Evolutionary conservation across 2,113 vertebrate genomes (phyloP).

Genomic region (Grammomys surdaster): DNA sequence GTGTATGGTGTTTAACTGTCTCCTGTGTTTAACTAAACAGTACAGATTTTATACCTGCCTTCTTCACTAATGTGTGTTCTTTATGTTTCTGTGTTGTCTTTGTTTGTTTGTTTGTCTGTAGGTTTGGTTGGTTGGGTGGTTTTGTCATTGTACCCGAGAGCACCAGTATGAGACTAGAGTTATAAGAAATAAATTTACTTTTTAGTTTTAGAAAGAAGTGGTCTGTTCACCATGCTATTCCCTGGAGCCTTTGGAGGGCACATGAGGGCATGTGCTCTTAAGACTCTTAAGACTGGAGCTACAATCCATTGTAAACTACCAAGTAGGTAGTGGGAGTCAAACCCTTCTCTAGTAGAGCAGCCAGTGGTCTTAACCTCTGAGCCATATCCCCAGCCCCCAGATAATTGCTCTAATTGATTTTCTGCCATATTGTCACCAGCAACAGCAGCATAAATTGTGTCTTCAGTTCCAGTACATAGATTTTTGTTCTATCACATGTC

Average conservation of each 20-base stretch:
- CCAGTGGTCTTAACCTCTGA: not conserved
- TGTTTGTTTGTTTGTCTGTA: not conserved
- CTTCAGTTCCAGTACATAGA: not conserved
- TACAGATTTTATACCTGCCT: not conserved
- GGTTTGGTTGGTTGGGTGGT: not conserved
- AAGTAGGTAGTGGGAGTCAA: not conserved
- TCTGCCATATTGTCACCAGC: not conserved
- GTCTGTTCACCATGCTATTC: not conserved
- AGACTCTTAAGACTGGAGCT: not conserved
- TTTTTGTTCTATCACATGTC: not conserved
- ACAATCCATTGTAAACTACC: not conserved
- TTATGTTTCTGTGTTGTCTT: not conserved
- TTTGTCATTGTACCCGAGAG: not conserved
- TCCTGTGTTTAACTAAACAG: not conserved
- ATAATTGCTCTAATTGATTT: constrained; percentile 19
- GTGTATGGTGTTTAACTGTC: not conserved
- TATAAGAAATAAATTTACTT: constrained; percentile 4
- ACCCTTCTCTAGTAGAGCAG: not conserved
- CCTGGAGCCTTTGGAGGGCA: no score
- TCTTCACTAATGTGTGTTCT: not conserved
- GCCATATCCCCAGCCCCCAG: not conserved
- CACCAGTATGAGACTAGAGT: not conserved
- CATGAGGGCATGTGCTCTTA: not conserved
- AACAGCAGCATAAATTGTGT: not conserved
- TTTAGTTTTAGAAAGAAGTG: not conserved